Conservation (phyloP, 1,140 invertebrate species). For the Diabrotica undecimpunctata region DNA sequence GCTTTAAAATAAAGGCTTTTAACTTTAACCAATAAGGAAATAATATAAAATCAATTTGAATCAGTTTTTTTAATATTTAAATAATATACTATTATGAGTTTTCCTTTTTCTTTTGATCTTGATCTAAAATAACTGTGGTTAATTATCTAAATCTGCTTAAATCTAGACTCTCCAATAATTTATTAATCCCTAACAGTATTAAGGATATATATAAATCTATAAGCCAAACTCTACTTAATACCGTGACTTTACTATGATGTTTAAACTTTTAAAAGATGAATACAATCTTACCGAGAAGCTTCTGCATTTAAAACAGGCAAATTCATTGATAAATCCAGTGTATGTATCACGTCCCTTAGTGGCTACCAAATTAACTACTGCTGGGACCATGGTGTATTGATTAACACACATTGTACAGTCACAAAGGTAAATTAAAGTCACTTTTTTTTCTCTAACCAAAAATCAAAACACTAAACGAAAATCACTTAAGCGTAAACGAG, state of each 20-base stretch:
- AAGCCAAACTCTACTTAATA: no score
- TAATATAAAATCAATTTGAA: no score
- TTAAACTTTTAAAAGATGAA: background rate
- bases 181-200: no score
- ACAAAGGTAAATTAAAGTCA: constrained; percentile 13
- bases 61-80: no score
- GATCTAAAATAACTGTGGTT: no score
- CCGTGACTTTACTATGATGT: background rate
- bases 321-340: constrained; percentile 44
- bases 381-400: constrained; percentile 43
- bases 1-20: no score
- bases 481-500: background rate
- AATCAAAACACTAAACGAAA: constrained; percentile 1
- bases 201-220: no score
- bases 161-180: no score
- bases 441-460: background rate
- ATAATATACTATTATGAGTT: no score
- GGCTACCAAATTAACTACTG: constrained; percentile 44
- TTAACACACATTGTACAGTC: constrained; percentile 42
- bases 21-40: no score
- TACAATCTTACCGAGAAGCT: constrained; percentile 40
- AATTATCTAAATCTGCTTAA: no score
- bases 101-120: no score
- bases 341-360: constrained; percentile 45
- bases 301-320: constrained; percentile 43